Evolutionary conservation across 1,140 invertebrate genomes (phyloP), one percentile per base, ranked within the genome.

Genomic region (Drosophila pachea): DNA sequence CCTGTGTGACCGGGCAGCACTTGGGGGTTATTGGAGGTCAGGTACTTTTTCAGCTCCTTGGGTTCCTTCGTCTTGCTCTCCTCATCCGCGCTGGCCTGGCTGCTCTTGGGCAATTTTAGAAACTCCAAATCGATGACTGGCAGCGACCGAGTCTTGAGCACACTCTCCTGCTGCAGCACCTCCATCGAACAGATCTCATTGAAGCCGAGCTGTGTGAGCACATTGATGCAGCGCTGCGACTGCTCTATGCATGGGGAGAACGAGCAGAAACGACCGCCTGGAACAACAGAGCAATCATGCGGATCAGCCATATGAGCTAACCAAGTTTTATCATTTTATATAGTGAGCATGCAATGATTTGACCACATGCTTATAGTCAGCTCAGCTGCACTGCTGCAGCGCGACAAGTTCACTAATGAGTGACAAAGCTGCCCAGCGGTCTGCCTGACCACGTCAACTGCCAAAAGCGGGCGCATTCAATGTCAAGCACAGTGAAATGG

Each of bases 221-320:
- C 92, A 49, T 92, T 79, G 90, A 94, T 96, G 5, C 95, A 97
- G 74, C 94, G 92, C 90, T 99, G 97, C 1, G 98, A 97, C 92
- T 99, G 98, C 90, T 99, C 98, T 72, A 99, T 98, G 88, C 98
- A 99, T 0, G 98, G 98, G 3, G 97, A 99, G 91, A 99, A 99
- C 0, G 97, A 98, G 90, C 97, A 98, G 50, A 99, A 92, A 75
- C 97, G 92, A 22, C 97, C 97, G 86, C 97, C 97, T 95, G 89
- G 60, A 90, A 32, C n/a, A 3, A 22, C 22, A 22, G 22, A 22
- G 22, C 22, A 22, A 22, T 22, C 22, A 22, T 22, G 22, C 22
- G 22, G 3, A 22, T 22, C 22, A 3, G 1, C 22, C 22, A 22
- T 22, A 22, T 22, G 22, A 22, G 22, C 22, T 22, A 22, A 22